Percentiles rank a stretch among this genome's conserved stretches.
Evolutionary conservation across 2,797 vertebrate species (phyloP).

Genomic region (Melanotaenia trifasciata): DNA sequence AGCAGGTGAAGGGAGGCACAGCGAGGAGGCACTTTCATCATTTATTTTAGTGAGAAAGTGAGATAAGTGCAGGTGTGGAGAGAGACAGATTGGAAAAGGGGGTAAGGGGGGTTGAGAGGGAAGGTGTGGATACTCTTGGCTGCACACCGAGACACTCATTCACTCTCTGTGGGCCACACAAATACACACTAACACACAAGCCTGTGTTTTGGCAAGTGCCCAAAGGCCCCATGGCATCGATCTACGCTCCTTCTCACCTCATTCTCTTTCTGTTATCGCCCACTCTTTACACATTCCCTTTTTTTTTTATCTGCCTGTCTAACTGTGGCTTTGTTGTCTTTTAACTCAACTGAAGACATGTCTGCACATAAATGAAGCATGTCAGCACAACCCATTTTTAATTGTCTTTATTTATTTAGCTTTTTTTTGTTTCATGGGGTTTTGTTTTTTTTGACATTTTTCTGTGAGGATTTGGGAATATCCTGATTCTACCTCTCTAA

Average conservation of each 20-base stretch:
- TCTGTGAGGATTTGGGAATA: not conserved
- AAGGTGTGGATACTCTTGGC: conserved; percentile 46
- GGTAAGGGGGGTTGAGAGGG: conserved; percentile 28
- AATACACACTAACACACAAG: conserved; percentile 48
- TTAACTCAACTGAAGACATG: conserved; percentile 33
- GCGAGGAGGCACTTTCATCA: conserved; percentile 45
- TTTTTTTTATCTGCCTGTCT: conserved; percentile 53
- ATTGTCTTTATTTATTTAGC: not conserved
- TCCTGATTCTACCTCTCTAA: not conserved
- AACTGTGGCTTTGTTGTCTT: conserved; percentile 39
- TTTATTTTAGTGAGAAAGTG: conserved; percentile 39
- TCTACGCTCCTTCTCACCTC: conserved; percentile 64
- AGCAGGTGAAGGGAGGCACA: conserved; percentile 39
- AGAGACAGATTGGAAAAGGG: conserved; percentile 21
- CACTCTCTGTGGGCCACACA: conserved; percentile 65
- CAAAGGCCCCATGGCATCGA: conserved; percentile 68
- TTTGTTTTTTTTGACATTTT: conserved; percentile 6
- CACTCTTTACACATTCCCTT: conserved; percentile 66
- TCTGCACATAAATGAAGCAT: conserved; percentile 29
- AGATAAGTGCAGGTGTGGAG: conserved; percentile 47
- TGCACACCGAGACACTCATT: conserved; percentile 66
- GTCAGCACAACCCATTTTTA: conserved; percentile 13
- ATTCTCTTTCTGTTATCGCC: conserved; percentile 55
- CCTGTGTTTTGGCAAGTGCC: conserved; percentile 71
- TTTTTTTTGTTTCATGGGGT: too few relatives aligned